Evolutionary conservation across 2,888 invertebrate species (phyloP).

Genomic region (Gymnoscelis rufifasciata): DNA sequence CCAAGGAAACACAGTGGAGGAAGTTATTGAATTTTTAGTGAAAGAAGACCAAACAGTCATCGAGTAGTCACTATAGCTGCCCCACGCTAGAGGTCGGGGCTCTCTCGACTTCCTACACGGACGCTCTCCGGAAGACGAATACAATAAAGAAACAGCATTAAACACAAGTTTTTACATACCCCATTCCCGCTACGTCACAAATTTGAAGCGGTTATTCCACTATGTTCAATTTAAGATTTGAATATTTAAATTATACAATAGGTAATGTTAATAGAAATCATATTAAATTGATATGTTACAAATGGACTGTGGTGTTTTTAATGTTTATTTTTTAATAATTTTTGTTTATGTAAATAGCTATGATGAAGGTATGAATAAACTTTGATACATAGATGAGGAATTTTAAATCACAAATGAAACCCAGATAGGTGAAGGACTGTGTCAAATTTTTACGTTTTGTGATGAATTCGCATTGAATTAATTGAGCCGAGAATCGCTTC

Average conservation of each 20-base stretch:
- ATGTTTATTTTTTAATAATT: slow-evolving; percentile 46
- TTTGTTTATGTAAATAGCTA: slow-evolving; percentile 39
- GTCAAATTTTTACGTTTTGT: too few species aligned
- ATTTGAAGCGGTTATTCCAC: slow-evolving; percentile 33
- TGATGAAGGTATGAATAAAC: slow-evolving; percentile 58
- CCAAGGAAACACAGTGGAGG: slow-evolving; percentile 92
- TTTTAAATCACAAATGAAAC: slow-evolving; percentile 33
- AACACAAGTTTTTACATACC: slow-evolving; percentile 52
- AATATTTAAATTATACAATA: slow-evolving; percentile 69
- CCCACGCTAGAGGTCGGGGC: slow-evolving; percentile 53
- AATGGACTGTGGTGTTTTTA: slow-evolving; percentile 67
- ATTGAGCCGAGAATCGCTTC: too few species aligned
- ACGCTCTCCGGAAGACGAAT: slow-evolving; percentile 32
- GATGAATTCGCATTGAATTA: too few species aligned
- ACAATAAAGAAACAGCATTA: slow-evolving; percentile 41
- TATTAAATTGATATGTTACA: slow-evolving; percentile 76
- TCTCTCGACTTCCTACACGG: slow-evolving; percentile 46
- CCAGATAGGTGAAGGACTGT: too few species aligned
- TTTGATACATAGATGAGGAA: slow-evolving; percentile 41
- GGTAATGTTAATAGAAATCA: slow-evolving; percentile 73
- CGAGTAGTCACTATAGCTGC: slow-evolving; percentile 80
- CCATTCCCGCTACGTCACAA: slow-evolving; percentile 39
- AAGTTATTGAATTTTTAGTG: slow-evolving; percentile 97
- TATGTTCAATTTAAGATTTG: slow-evolving; percentile 63
- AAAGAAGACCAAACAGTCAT: slow-evolving; percentile 93